Percentiles rank a stretch among this genome's conserved stretches.
Conservation (phyloP, 2,888 invertebrate species). For the Muscina levida region DNA sequence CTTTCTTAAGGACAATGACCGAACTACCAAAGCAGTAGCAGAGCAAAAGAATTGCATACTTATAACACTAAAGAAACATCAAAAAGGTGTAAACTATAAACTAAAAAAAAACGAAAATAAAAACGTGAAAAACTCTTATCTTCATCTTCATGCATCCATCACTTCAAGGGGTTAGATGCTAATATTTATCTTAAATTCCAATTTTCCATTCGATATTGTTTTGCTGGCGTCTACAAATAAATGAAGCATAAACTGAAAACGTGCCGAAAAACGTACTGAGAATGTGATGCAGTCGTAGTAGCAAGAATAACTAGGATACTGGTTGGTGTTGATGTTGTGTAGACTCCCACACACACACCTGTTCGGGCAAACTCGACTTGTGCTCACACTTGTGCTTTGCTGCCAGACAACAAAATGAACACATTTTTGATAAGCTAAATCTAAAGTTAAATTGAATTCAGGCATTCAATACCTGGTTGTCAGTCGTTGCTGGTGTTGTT, state of each 20-base stretch:
- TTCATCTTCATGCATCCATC: too few relatives aligned
- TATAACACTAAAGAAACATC: too few relatives aligned
- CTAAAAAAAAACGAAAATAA: constrained; percentile 11
- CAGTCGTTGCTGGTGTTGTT: neutral
- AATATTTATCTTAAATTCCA: constrained; percentile 65
- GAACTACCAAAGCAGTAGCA: too few relatives aligned
- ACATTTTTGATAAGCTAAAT: constrained; percentile 36
- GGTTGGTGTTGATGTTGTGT: too few relatives aligned
- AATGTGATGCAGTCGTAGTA: constrained; percentile 16
- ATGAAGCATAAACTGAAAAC: constrained; percentile 73
- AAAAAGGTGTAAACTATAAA: constrained; percentile 47
- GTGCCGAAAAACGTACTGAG: constrained; percentile 67
- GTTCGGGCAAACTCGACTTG: too few relatives aligned
- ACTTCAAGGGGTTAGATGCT: too few relatives aligned
- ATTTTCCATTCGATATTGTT: constrained; percentile 51
- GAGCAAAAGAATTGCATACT: too few relatives aligned
- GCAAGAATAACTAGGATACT: constrained; percentile 34
- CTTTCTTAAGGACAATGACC: constrained; percentile 41
- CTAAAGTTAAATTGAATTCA: constrained; percentile 68
- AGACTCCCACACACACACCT: too few relatives aligned
- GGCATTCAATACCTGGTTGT: constrained; percentile 29
- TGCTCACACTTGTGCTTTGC: too few relatives aligned
- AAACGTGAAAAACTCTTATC: too few relatives aligned
- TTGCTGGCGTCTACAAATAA: constrained; percentile 65
- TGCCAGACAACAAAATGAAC: constrained; percentile 29